Conservation (phyloP, 1,140 invertebrate genomes). For the Spodoptera frugiperda region DNA sequence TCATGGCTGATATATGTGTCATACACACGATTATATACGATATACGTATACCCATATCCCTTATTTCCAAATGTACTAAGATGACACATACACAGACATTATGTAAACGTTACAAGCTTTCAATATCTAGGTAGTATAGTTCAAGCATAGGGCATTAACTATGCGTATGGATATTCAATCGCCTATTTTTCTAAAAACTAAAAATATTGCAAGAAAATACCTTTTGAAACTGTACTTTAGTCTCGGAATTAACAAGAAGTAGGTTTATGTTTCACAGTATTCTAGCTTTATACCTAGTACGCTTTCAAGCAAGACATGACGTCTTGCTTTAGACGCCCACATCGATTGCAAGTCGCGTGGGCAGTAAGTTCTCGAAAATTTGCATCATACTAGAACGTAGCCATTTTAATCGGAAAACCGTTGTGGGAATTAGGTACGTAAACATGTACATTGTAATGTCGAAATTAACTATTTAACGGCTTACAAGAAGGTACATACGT, state of each 20-base stretch:
- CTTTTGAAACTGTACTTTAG: not conserved
- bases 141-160: too few species aligned
- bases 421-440: not conserved
- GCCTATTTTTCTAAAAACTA: too few species aligned
- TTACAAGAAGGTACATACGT: too few species aligned
- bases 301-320: constrained; percentile 17
- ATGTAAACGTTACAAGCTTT: too few species aligned
- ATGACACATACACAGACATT: too few species aligned
- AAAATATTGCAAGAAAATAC: not conserved
- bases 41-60: not conserved
- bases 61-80: too few species aligned
- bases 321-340: not conserved
- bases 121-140: too few species aligned
- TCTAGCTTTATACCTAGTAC: too few species aligned
- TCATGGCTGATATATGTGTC: not conserved
- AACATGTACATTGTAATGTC: too few species aligned
- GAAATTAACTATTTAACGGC: too few species aligned
- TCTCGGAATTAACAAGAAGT: too few species aligned
- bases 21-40: not conserved
- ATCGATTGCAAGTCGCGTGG: constrained; percentile 4
- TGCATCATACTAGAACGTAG: not conserved
- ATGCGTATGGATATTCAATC: too few species aligned
- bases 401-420: not conserved
- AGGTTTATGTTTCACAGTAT: not conserved
- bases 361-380: constrained; percentile 6